Base-by-base conservation (phyloP, 2,888 invertebrate species). In the Arenicola marina region DNA sequence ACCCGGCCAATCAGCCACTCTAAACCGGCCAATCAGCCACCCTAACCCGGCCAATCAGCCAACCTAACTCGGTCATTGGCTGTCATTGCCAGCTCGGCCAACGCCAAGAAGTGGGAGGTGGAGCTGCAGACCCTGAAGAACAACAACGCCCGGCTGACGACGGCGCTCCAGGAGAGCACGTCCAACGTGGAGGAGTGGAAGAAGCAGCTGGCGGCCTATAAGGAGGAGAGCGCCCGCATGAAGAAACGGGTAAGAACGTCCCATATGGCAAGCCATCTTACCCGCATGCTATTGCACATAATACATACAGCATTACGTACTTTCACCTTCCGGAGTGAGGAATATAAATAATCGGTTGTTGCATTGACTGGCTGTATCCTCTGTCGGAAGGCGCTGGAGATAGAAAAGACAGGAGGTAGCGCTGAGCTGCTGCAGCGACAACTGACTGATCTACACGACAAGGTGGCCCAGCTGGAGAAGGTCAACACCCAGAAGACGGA, bases 161-260 rank as follows among this genome's bases (percentile, higher is more conserved):
- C 94, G 75, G 96, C 97, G 24, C 87, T 97, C 62, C 96, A 97
- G 85, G 91, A 91, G 77, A 95, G 94, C 78, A 96, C 96, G 34
- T 93, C 96, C 63, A 97, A 97, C 84, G 97, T 97, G 32, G 97
- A 97, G 80, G 96, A 97, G 84, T 97, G 97, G 97, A 97, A 97
- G 84, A 89, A 95, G 68, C 96, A 97, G 83, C 87, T 97, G 75
- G 95, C 95, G 75, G 78, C 80, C 21, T 84, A 85, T 73, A 84
- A 84, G 71, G 85, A 85, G 57, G 85, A 85, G 66, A 84, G 81
- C 66, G 73, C 76, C 24, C 75, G 79, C 56, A 76, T 84, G 71
- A 83, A 82, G 74, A 81, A 79, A 68, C 77, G 75, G 76, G 82
- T 80, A 38, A 38, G 11, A 18, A 18, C 11, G 18, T 11, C 11